These are phyloP conservation scores for Drosophila mulleri DNA, from an alignment of 2,888 invertebrate species.

Conservation along the genomic window DNA sequence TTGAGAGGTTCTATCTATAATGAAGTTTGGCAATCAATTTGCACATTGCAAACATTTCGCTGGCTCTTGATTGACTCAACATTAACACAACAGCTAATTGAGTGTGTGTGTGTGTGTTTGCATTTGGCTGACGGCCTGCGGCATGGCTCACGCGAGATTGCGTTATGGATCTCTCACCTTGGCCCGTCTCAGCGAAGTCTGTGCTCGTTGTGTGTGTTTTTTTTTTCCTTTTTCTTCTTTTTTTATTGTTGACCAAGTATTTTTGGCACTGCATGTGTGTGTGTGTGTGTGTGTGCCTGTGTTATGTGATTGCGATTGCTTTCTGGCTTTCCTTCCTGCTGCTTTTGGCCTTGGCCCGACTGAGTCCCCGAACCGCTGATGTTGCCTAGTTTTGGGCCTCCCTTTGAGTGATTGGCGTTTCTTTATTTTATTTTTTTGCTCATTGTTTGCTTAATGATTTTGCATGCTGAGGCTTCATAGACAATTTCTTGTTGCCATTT, in stretches of 20 bases:
- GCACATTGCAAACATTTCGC: background rate
- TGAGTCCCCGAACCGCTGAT: conserved; percentile 9
- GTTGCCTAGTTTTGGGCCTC: conserved; percentile 21
- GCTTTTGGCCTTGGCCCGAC: conserved; percentile 72
- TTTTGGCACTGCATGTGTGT: conserved; percentile 16
- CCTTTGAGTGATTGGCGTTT: conserved; percentile 56
- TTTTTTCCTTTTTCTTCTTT: background rate
- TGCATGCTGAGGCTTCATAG: conserved; percentile 46
- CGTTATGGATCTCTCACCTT: conserved; percentile 57
- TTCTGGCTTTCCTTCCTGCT: conserved; percentile 67
- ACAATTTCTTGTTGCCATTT: conserved; percentile 26
- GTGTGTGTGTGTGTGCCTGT: background rate
- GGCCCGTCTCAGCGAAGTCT: conserved; percentile 46
- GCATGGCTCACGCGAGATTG: conserved; percentile 21
- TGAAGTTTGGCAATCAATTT: background rate
- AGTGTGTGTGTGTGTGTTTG: background rate
- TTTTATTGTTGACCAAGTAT: conserved; percentile 27
- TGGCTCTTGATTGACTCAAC: conserved; percentile 16
- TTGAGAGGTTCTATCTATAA: conserved; percentile 3
- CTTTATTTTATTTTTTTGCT: conserved; percentile 18
- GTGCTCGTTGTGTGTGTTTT: conserved; percentile 8
- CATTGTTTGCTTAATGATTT: conserved; percentile 73
- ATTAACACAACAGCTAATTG: conserved; percentile 1
- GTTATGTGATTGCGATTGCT: conserved; percentile 46
- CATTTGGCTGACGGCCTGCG: conserved; percentile 9